Evolutionary conservation across 2,888 invertebrate genomes (phyloP).

Genomic region (Luffia ferchaultella): DNA sequence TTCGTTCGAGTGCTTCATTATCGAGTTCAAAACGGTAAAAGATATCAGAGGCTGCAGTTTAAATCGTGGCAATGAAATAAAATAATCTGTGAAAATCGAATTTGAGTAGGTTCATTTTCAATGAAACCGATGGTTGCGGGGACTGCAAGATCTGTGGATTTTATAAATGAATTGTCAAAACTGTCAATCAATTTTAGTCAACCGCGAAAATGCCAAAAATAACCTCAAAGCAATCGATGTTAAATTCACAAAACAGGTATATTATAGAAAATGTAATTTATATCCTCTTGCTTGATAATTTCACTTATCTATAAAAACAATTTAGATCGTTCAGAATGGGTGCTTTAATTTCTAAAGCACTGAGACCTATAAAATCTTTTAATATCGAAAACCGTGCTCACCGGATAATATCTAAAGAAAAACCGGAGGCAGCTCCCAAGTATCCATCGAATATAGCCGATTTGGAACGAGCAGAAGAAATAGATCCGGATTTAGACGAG

Average conservation of each 20-base stretch:
- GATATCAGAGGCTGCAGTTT: no score
- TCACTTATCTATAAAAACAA: background rate
- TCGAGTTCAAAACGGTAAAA: no score
- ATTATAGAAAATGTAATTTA: background rate
- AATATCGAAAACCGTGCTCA: constrained; percentile 82
- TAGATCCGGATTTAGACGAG: constrained; percentile 69
- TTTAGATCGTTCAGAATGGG: no score
- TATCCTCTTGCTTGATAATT: background rate
- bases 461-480: constrained; percentile 69
- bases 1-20: no score
- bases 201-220: no score
- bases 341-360: constrained; percentile 66
- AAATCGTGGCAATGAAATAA: no score
- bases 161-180: no score
- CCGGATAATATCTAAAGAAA: constrained; percentile 71
- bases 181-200: no score
- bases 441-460: constrained; percentile 69
- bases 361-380: constrained; percentile 70
- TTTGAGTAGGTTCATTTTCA: no score
- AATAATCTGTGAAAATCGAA: no score
- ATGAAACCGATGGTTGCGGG: no score
- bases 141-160: no score
- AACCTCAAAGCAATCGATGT: background rate
- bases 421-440: constrained; percentile 74
- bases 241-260: background rate